Base-by-base conservation (phyloP, 2,888 invertebrate genomes). In the Carpatolechia fugitivella region DNA sequence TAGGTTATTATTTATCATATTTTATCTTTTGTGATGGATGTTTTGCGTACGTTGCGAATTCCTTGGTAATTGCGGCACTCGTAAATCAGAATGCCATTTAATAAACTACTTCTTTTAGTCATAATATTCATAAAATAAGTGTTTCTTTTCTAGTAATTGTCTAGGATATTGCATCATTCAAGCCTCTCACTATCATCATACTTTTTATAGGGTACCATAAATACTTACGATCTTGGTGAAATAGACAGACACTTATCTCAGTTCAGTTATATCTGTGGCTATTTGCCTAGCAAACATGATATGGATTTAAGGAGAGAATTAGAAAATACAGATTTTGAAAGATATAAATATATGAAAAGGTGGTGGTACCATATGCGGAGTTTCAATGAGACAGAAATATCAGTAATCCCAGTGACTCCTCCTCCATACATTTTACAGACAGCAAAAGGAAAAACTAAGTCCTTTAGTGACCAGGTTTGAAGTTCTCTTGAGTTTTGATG, bases 291-390 rank as follows among this genome's bases (percentile, higher is more conserved):
- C 66, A 80, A 76, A 65, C 78, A 80, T 73, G 93, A 93, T 76
- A 70, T 80, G 60, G 76, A 87, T 54, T 55, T 84, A 63, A 78
- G 76, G 67, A 87, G 73, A 65, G 69, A 62, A 49, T 72, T 85
- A 69, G 74, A 68, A 67, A 69, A 61, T 46, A 64, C 77, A 64
- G 78, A 83, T 66, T 76, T 89, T 57, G 66, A 75, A 52, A 80
- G 80, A 61, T 91, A 85, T 74, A 74, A 74, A 54, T 76, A 92
- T 72, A 72, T 93, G 62, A 85, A 80, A 70, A 88, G 93, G 78
- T 93, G 93, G 93, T 91, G 88, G 78, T 76, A 83, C 76, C 92
- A 93, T 80, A 91, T 93, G 79, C 76, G 85, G 79, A 93, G 92
- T 82, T 93, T 91, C 79, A 85, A 82, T 72, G 77, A 78, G 60